Percentiles rank a stretch among this genome's conserved stretches.
phyloP scores from a whole-genome alignment of 1,140 invertebrate genomes.

The Holotrichia oblita region DNA sequence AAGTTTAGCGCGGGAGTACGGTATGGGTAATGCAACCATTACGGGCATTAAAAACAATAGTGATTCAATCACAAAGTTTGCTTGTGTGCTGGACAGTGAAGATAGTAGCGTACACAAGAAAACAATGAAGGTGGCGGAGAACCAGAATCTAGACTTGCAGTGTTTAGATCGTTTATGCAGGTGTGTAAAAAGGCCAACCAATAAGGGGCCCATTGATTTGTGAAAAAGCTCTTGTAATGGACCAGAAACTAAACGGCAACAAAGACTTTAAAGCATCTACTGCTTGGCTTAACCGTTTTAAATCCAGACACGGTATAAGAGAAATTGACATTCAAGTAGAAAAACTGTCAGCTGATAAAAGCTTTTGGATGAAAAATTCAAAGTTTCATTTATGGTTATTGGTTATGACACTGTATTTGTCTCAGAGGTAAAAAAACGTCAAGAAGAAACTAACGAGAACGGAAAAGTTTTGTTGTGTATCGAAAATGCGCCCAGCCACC shows the following conservation, averaged over 20 bases:
- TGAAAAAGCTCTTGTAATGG: not conserved
- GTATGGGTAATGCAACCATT: too few relatives aligned
- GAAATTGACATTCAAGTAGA: not conserved
- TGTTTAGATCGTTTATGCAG: not conserved
- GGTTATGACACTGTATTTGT: not conserved
- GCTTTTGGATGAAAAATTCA: slow-evolving; percentile 1
- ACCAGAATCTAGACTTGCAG: too few relatives aligned
- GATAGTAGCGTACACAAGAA: too few relatives aligned
- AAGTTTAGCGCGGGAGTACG: too few relatives aligned
- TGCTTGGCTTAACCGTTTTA: not conserved
- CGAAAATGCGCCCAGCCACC: too few relatives aligned
- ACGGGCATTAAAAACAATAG: too few relatives aligned
- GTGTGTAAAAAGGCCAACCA: not conserved
- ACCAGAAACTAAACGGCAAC: not conserved
- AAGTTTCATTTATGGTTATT: not conserved
- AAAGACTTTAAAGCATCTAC: not conserved
- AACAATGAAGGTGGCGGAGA: too few relatives aligned
- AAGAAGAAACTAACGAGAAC: not conserved
- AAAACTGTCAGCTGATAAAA: not conserved
- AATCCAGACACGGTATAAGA: not conserved
- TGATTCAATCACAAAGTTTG: too few relatives aligned
- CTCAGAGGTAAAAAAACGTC: not conserved
- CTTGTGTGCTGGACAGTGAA: too few relatives aligned
- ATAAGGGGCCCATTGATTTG: slow-evolving; percentile 2
- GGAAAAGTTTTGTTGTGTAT: not conserved